These are phyloP conservation scores for Lophotriccus pileatus DNA, from an alignment of 2,797 vertebrate genomes.

Conservation along the genomic window DNA sequence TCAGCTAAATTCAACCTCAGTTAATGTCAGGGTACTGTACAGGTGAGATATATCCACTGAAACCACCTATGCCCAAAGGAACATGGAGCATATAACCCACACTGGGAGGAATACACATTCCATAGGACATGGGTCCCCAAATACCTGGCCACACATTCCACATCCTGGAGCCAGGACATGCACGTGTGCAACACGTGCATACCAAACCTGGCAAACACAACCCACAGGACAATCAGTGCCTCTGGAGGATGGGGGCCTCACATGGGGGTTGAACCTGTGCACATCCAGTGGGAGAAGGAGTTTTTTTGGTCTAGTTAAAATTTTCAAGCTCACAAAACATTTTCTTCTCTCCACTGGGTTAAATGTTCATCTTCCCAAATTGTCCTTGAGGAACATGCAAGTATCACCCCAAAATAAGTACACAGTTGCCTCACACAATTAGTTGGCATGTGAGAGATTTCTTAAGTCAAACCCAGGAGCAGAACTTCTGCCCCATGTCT, in stretches of 20 bases:
- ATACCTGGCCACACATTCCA: neutral
- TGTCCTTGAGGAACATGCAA: neutral
- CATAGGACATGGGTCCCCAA: neutral
- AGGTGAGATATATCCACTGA: neutral
- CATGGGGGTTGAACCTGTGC: neutral
- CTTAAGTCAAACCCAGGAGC: neutral
- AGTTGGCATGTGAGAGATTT: neutral
- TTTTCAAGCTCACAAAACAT: neutral
- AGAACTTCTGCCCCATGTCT: neutral
- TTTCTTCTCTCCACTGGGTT: neutral
- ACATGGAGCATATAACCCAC: neutral
- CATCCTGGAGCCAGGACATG: neutral
- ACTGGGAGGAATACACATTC: neutral
- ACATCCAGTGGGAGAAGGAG: rapidly evolving
- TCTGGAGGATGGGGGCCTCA: neutral
- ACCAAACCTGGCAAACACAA: neutral
- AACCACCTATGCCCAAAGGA: neutral
- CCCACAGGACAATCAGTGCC: neutral
- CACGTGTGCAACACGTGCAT: neutral
- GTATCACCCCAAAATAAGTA: neutral
- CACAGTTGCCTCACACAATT: neutral
- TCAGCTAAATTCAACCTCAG: neutral
- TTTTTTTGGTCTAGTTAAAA: neutral
- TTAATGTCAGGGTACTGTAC: neutral
- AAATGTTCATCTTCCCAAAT: neutral